phyloP scores from a whole-genome alignment of 2,113 vertebrate genomes.

The Oreochromis aureus region DNA sequence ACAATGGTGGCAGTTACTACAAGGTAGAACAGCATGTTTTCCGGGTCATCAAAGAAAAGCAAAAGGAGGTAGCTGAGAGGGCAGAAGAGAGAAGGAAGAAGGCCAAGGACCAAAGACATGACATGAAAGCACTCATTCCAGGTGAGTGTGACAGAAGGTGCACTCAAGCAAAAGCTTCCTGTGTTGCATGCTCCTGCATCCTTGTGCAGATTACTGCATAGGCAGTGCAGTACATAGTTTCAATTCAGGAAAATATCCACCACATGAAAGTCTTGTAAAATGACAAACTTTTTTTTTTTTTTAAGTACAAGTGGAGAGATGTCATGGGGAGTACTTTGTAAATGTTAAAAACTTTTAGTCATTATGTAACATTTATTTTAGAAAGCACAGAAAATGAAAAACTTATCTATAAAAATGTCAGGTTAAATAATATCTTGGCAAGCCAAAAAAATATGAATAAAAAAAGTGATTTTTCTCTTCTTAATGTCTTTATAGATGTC shows the following conservation, averaged over 20 bases:
- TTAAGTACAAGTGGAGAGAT: not conserved
- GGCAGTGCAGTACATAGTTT: fast-evolving
- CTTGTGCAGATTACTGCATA: not conserved
- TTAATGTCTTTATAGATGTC: fast-evolving
- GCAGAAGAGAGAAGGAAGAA: not conserved
- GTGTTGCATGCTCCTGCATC: not conserved
- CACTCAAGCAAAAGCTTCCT: not conserved
- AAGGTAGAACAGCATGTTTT: not conserved
- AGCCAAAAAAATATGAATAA: not conserved
- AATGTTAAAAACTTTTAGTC: not conserved
- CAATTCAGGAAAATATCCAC: not conserved
- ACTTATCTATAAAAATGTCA: not conserved
- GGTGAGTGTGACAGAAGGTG: not conserved
- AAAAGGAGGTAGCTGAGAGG: not conserved
- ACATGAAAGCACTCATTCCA: not conserved
- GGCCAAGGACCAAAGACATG: not conserved
- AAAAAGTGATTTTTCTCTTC: not conserved
- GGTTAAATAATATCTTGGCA: not conserved
- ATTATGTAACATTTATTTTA: too few relatives aligned
- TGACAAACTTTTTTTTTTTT: not conserved
- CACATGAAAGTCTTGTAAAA: not conserved
- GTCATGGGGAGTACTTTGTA: not conserved
- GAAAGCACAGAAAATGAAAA: not conserved
- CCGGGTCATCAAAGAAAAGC: fast-evolving
- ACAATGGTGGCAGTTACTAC: not conserved